Evolutionary conservation across 2,797 vertebrate genomes (phyloP).

Genomic region (Scyliorhinus canicula): DNA sequence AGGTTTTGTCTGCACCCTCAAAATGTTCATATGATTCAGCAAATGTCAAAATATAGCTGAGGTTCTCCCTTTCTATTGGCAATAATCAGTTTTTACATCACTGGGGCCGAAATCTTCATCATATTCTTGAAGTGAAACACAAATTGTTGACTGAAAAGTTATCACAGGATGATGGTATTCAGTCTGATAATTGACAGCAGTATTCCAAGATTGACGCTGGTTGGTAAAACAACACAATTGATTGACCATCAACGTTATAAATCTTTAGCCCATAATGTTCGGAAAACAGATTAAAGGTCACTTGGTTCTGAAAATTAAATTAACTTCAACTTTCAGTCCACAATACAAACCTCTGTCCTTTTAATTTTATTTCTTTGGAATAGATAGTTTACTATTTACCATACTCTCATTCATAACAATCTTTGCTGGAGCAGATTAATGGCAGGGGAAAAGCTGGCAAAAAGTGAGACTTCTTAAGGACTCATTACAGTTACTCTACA

Average conservation of each 20-base stretch:
- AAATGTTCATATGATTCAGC: background rate
- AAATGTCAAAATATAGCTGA: background rate
- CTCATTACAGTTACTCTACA: background rate
- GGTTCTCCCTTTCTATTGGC: background rate
- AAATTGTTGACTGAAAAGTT: background rate
- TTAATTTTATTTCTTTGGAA: background rate
- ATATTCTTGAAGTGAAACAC: background rate
- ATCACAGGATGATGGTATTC: background rate
- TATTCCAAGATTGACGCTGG: background rate
- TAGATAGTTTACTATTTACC: background rate
- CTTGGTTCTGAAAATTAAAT: background rate
- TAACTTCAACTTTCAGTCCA: background rate
- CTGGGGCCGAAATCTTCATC: background rate
- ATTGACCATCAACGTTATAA: background rate
- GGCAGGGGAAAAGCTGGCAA: background rate
- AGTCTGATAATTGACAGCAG: background rate
- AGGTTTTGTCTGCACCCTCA: background rate
- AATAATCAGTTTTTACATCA: background rate
- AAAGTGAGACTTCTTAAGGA: slow-evolving; percentile 6
- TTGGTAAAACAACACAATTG: background rate
- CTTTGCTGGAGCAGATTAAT: background rate
- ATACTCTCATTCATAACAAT: background rate
- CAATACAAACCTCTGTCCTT: background rate
- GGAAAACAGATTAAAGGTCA: background rate
- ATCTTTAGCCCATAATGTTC: background rate